phyloP scores from a whole-genome alignment of 2,113 vertebrate species.

The Casuarius casuarius region DNA sequence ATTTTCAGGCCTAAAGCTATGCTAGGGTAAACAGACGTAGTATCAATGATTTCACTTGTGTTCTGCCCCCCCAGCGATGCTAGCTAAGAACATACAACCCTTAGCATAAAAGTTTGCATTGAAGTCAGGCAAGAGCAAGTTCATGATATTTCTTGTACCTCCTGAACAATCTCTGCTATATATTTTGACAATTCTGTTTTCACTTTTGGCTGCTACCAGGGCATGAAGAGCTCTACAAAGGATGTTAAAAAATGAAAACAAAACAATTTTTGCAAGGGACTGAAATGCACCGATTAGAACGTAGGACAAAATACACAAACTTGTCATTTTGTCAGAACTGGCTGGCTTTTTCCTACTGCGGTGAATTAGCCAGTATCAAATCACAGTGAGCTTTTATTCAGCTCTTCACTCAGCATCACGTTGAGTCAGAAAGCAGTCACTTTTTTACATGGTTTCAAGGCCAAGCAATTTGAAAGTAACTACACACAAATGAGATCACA shows the following conservation, averaged over 20 bases:
- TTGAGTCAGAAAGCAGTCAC: neutral
- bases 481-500: constrained; percentile 12
- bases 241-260: neutral
- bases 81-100: neutral
- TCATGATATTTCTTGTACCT: neutral
- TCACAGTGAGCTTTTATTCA: neutral
- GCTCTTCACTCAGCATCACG: neutral
- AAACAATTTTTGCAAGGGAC: neutral
- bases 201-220: neutral
- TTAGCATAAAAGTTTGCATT: neutral
- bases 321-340: neutral
- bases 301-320: neutral
- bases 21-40: neutral
- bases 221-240: neutral
- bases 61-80: neutral
- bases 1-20: neutral
- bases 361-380: neutral
- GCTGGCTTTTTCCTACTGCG: neutral
- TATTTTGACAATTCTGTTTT: neutral
- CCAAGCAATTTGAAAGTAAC: constrained; percentile 5
- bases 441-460: neutral
- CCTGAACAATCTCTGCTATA: accelerated
- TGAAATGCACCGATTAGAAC: neutral
- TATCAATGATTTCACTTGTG: neutral
- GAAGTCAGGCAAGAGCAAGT: neutral